Evolutionary conservation across 2,113 vertebrate species (phyloP).

Genomic region (Macrotis lagotis): DNA sequence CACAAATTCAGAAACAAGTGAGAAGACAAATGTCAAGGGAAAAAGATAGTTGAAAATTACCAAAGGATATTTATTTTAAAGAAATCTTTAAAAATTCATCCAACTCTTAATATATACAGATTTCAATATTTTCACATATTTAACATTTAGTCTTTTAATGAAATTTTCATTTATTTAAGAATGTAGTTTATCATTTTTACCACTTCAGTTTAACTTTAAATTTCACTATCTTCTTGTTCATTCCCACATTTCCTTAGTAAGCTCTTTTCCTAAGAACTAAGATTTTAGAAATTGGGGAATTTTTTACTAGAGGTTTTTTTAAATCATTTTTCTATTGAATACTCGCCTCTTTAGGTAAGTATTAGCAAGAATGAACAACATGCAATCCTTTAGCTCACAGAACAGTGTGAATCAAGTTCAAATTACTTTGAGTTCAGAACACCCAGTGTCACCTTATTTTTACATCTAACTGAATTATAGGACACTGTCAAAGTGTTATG

Average conservation of each 20-base stretch:
- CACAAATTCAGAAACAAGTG: background rate
- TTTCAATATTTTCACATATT: background rate
- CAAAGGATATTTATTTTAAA: background rate
- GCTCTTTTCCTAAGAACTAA: background rate
- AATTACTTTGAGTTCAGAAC: constrained; percentile 83
- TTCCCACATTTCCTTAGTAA: background rate
- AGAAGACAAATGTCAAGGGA: background rate
- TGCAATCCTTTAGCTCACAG: constrained; percentile 70
- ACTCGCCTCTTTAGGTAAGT: constrained; percentile 61
- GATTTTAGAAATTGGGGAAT: background rate
- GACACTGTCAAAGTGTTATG: constrained; percentile 72
- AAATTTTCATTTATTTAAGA: background rate
- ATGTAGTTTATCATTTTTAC: background rate
- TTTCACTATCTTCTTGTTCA: background rate
- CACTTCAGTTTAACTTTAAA: background rate
- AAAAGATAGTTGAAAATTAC: background rate
- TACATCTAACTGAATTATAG: constrained; percentile 84
- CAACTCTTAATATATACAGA: background rate
- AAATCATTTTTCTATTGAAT: constrained; percentile 39
- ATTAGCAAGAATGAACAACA: constrained; percentile 64
- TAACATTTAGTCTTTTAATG: background rate
- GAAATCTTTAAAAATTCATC: background rate
- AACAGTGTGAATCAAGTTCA: constrained; percentile 79
- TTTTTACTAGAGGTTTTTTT: constrained; percentile 32
- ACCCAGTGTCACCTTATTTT: constrained; percentile 82